Evolutionary conservation across 2,113 vertebrate species (phyloP).

Genomic region (Takifugu flavidus): DNA sequence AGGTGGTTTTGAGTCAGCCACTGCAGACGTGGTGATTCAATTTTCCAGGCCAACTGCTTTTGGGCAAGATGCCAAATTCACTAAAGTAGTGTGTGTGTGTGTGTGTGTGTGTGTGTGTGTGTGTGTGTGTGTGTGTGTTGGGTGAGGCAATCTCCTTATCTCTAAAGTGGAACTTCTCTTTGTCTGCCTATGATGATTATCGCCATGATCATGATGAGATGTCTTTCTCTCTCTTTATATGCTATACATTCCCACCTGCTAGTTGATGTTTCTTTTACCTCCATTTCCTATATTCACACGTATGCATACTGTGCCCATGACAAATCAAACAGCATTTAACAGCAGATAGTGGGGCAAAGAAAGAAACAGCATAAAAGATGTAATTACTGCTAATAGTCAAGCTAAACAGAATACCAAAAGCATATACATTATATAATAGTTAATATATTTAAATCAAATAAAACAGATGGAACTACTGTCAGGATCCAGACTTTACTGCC

Average conservation of each 20-base stretch:
- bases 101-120: too few species aligned
- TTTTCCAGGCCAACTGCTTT: slow-evolving; percentile 52
- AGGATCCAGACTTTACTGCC: too few species aligned
- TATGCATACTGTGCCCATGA: background rate
- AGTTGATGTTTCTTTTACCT: slow-evolving; percentile 52
- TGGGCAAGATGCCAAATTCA: slow-evolving; percentile 60
- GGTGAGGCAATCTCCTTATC: slow-evolving; percentile 41
- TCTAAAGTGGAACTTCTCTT: slow-evolving; percentile 51
- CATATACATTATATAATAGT: too few species aligned
- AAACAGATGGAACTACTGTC: too few species aligned
- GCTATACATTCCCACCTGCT: slow-evolving; percentile 49
- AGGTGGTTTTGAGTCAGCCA: slow-evolving; percentile 46
- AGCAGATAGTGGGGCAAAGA: background rate
- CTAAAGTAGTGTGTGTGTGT: slow-evolving; percentile 29
- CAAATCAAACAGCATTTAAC: background rate
- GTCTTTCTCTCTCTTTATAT: slow-evolving; percentile 49
- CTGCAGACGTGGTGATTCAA: slow-evolving; percentile 51
- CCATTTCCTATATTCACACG: slow-evolving; percentile 18
- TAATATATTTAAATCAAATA: too few species aligned
- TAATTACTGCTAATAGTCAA: too few species aligned
- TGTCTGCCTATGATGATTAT: slow-evolving; percentile 48
- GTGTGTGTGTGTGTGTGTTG: too few species aligned
- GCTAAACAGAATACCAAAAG: too few species aligned
- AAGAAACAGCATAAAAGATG: background rate
- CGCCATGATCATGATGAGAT: slow-evolving; percentile 57